Evolutionary conservation across 2,797 vertebrate genomes (phyloP).

Genomic region (Smutsia temminckii): DNA sequence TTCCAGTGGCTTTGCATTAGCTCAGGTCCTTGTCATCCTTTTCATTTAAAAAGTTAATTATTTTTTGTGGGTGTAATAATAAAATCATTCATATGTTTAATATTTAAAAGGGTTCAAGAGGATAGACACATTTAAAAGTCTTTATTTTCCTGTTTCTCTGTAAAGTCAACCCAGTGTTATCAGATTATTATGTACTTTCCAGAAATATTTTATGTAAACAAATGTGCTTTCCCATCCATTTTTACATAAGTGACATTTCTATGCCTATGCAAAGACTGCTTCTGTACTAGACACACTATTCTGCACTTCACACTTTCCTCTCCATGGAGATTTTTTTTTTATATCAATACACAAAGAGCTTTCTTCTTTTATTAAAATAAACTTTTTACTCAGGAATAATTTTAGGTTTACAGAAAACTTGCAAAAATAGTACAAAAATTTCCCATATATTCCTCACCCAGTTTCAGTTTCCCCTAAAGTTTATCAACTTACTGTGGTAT

Average conservation of each 20-base stretch:
- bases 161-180: neutral
- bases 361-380: neutral
- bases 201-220: neutral
- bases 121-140: neutral
- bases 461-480: neutral
- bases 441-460: neutral
- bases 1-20: neutral
- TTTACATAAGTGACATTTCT: neutral
- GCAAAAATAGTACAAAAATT: neutral
- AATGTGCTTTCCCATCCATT: neutral
- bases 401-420: neutral
- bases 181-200: neutral
- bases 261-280: neutral
- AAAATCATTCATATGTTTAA: neutral
- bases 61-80: neutral
- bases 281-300: neutral
- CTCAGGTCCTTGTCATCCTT: neutral
- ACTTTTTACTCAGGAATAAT: neutral
- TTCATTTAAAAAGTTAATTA: neutral
- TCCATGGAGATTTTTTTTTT: neutral
- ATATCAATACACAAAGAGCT: neutral
- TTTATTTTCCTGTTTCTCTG: neutral
- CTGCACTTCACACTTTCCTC: neutral
- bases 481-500: neutral
- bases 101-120: neutral